These are phyloP conservation scores for Bombylius discolor DNA, from an alignment of 2,888 invertebrate species.

Conservation along the genomic window DNA sequence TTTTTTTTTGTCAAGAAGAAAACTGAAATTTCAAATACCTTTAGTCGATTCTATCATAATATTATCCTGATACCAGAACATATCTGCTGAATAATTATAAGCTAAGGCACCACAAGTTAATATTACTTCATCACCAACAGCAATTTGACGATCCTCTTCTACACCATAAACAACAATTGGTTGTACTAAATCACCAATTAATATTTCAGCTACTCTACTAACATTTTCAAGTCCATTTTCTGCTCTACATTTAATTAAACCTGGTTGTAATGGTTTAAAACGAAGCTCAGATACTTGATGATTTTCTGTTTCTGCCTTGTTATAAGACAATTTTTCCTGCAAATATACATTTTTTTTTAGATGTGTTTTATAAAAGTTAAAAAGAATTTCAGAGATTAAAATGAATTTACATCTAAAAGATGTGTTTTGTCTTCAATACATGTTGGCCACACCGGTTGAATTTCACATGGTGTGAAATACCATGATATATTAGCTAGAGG, in stretches of 20 bases:
- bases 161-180: constrained; percentile 36
- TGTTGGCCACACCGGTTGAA: constrained; percentile 30
- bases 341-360: background rate
- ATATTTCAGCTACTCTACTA: constrained; percentile 21
- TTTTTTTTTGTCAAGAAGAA: background rate
- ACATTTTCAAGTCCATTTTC: constrained; percentile 31
- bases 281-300: constrained; percentile 28
- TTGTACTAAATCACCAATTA: constrained; percentile 29
- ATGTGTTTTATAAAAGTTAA: too few species aligned
- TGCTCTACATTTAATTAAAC: constrained; percentile 37
- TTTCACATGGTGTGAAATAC: constrained; percentile 39
- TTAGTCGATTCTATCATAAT: constrained; percentile 16
- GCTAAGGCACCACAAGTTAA: constrained; percentile 46
- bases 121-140: constrained; percentile 42
- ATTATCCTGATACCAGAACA: constrained; percentile 40
- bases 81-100: constrained; percentile 38
- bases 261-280: constrained; percentile 34
- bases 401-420: constrained; percentile 25
- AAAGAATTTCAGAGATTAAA: too few species aligned
- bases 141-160: constrained; percentile 32
- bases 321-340: background rate
- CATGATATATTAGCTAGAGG: constrained; percentile 46
- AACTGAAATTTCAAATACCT: constrained; percentile 11
- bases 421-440: constrained; percentile 19
- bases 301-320: background rate